Base-by-base conservation (phyloP, 2,888 invertebrate genomes). In the Keiferia lycopersicella region DNA sequence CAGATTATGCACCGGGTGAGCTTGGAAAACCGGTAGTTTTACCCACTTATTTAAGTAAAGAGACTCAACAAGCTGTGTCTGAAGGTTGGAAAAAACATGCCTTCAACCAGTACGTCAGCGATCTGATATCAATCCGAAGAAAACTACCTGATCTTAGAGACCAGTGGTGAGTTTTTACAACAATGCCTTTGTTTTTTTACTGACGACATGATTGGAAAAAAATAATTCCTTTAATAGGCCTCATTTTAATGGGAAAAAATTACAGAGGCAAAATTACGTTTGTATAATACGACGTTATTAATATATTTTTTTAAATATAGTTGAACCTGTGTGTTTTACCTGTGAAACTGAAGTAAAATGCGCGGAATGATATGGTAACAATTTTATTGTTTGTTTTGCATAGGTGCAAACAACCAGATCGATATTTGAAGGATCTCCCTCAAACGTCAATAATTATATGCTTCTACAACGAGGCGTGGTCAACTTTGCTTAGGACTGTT, bases 401-500 rank as follows among this genome's bases (percentile, higher is more conserved):
- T 88, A 97, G 97, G 96, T 97, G 97, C 82, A 97, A 96, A 87
- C 93, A 94, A 69, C 93, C 96, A 0, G 94, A 93, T 12, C 93
- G 94, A 56, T 96, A 96, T 81, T 78, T 92, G 66, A 90, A 93
- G 61, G 92, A 95, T 70, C 93, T 98, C 63, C 98, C 98, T 0
- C 93, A 95, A 64, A 98, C 98, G 0, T 95, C 98, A 58, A 98
- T 98, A 22, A 96, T 98, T 68, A 96, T 98, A 77, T 98, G 98
- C 84, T 98, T 98, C 92, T 99, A 99, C 92, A 99, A 99, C 87
- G 99, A 99, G 91, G 99, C 99, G 0, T 99, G 99, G 99, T 98
- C 98, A 0, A 98, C 99, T 14, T 93, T 99, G 30, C 88, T 99
- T 65, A 93, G 99, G 62, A 99, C 99, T 0, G 98, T 99, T 0